Base-by-base conservation (phyloP, 2,797 vertebrate genomes). In the Eulemur rubriventer region DNA sequence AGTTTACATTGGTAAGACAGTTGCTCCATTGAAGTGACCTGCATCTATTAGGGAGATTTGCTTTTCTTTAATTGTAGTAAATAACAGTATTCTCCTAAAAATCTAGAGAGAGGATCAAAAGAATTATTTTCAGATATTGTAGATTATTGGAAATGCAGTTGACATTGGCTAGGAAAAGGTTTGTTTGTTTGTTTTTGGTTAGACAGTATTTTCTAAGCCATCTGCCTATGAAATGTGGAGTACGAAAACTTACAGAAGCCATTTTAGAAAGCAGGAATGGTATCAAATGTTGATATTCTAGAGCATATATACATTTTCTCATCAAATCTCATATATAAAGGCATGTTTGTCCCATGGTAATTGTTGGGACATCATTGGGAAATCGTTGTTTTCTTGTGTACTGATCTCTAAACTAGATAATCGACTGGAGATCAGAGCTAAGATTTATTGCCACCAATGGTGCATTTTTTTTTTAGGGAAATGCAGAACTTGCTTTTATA, bases 221-320 rank as follows among this genome's bases (percentile, higher is more conserved):
- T 81, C n/a, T 50, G 20, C 43, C 65, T 87, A 28, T 24, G 38
- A 93, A 91, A 91, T 76, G 14, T n/a, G 4, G 38, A 89, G 5
- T 76, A 65, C 41, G 78, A 95, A 96, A 83, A 78, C 43, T 48
- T 96, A 80, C 2, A 55, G 52, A 89, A 61, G 9, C 18, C 30
- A 78, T 50, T 89, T 93, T 94, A 85, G 79, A 67, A 96, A 93
- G 16, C 1, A 86, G 87, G 26, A 86, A 69, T 83, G 7, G 5
- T 55, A 65, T 90, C n/a, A 41, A 82, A 20, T 88, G 20, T 61
- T 94, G 46, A 55, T 35, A 94, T 65, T 65, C 63, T 65, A n/a
- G 63, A n/a, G 16, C 33, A n/a, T n/a, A 85, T 59, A 61, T 52
- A 69, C 76, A 57, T 95, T 84, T 83, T 95, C 63, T 79, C 82